These are phyloP conservation scores for Spea hammondii DNA, from an alignment of 2,797 vertebrate genomes.

Conservation along the genomic window DNA sequence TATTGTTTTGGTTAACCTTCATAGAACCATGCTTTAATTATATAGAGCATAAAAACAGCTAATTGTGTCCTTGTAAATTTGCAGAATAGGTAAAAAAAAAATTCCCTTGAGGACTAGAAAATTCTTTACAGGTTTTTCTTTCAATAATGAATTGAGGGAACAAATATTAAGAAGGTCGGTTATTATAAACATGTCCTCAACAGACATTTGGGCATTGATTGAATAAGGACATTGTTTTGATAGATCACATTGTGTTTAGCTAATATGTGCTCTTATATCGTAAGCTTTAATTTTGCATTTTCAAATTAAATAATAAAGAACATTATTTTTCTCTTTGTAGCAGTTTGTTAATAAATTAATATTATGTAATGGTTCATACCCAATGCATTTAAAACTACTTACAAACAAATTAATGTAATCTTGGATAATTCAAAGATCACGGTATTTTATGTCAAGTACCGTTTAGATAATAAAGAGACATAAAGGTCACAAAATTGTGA, in stretches of 20 bases:
- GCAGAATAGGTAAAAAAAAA: background rate
- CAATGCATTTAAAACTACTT: background rate
- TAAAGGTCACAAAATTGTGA: background rate
- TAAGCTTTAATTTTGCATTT: background rate
- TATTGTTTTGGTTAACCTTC: too few species aligned
- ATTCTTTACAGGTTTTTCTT: conserved; percentile 21
- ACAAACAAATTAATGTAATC: conserved; percentile 5
- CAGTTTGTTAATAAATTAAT: background rate
- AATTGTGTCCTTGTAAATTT: conserved; percentile 15
- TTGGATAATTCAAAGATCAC: background rate
- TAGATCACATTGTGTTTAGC: background rate
- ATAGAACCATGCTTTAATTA: background rate
- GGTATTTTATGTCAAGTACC: conserved; percentile 1
- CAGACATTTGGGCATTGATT: conserved; percentile 10
- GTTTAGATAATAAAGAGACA: conserved; percentile 14
- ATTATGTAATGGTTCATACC: background rate
- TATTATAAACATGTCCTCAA: conserved; percentile 8
- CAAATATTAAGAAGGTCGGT: conserved; percentile 21
- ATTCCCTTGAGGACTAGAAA: conserved; percentile 12
- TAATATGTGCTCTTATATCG: background rate
- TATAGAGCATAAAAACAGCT: background rate
- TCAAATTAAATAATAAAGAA: background rate
- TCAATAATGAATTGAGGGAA: conserved; percentile 3
- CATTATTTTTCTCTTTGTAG: background rate
- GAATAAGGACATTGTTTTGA: background rate